Conservation (phyloP, 2,113 vertebrate species). For the Campylorhamphus procurvoides region DNA sequence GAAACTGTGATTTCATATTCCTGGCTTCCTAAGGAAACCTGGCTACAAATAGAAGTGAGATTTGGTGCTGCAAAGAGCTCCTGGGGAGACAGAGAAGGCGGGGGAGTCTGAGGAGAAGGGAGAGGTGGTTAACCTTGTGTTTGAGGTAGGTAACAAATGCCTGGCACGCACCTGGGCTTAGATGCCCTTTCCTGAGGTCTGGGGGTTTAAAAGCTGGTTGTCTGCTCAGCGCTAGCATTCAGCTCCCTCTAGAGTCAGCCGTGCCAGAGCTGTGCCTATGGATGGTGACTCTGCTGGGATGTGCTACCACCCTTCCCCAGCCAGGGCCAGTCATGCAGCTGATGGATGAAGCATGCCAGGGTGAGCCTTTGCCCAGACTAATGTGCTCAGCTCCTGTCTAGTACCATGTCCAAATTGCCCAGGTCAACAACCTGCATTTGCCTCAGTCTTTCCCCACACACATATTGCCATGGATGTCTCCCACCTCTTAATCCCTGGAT, state of each 20-base stretch:
- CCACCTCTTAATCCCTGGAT: background rate
- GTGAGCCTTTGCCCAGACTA: background rate
- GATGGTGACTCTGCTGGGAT: background rate
- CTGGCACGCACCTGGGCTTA: background rate
- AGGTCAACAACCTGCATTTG: background rate
- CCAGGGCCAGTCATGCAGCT: background rate
- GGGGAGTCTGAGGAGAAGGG: background rate
- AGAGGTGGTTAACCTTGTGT: background rate
- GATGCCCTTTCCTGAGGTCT: background rate
- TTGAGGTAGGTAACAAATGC: background rate
- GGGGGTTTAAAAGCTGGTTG: background rate
- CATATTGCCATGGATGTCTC: background rate
- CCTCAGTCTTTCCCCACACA: background rate
- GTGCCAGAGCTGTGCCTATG: background rate
- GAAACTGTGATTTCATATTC: constrained; percentile 44
- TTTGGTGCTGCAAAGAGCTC: background rate
- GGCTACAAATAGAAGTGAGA: constrained; percentile 13
- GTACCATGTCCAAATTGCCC: rapidly evolving
- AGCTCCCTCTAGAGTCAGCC: constrained; percentile 32
- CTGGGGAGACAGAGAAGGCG: background rate
- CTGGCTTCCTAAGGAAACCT: constrained; percentile 49
- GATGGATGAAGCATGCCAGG: background rate
- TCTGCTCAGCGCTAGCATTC: background rate
- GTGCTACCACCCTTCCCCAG: background rate
- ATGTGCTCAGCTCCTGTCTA: background rate